Conservation (phyloP, 2,888 invertebrate species). For the Xylophagus ater region DNA sequence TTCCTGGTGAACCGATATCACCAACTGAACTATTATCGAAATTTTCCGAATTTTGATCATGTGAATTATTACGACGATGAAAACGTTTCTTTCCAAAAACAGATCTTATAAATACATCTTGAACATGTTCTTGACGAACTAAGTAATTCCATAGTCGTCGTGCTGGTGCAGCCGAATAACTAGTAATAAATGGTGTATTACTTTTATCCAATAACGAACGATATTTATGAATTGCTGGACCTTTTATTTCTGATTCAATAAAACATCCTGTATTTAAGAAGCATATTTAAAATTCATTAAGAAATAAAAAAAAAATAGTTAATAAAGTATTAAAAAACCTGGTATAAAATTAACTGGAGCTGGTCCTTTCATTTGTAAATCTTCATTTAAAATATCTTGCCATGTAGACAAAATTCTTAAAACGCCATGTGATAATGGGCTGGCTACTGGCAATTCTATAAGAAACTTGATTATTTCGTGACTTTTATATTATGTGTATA, state of each 20-base stretch:
- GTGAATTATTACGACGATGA: too few species aligned
- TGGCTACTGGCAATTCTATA: constrained; percentile 83
- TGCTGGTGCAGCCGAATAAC: constrained; percentile 61
- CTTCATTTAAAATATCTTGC: constrained; percentile 71
- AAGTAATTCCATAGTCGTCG: constrained; percentile 85
- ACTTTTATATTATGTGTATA: too few species aligned
- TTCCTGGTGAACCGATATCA: constrained; percentile 30
- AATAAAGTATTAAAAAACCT: constrained; percentile 20
- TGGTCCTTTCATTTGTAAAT: constrained; percentile 63
- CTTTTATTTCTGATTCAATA: constrained; percentile 59
- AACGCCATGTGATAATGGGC: constrained; percentile 84
- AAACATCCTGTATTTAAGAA: constrained; percentile 52
- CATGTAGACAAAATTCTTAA: constrained; percentile 78
- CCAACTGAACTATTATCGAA: constrained; percentile 21
- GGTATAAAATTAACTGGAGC: constrained; percentile 80
- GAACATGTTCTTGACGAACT: constrained; percentile 83
- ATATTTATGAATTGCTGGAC: constrained; percentile 88
- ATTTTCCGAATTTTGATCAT: constrained; percentile 26
- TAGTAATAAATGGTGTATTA: constrained; percentile 86
- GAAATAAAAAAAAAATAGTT: not conserved
- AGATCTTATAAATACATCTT: constrained; percentile 89
- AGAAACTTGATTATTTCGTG: not conserved
- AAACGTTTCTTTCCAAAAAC: constrained; percentile 78
- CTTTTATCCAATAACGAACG: constrained; percentile 80
- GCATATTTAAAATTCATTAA: not conserved